A percentile compares a stretch with the other conserved stretches of the same genome.
Conservation (phyloP, 2,113 vertebrate genomes). For the Istiophorus platypterus region DNA sequence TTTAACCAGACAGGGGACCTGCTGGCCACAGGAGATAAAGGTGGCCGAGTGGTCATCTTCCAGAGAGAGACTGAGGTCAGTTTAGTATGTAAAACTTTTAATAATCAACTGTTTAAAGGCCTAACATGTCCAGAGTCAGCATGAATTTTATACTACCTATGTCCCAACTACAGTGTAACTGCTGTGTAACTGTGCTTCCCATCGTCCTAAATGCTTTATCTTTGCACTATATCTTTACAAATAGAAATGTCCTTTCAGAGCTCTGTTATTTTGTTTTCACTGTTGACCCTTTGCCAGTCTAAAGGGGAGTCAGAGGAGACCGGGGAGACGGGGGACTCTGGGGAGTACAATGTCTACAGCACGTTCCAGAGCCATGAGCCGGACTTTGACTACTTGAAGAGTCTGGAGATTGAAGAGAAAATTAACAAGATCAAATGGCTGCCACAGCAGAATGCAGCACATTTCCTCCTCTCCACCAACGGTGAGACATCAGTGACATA, state of each 20-base stretch:
- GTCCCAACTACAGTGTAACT: background rate
- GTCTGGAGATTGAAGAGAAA: constrained; percentile 98
- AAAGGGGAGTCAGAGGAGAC: constrained; percentile 91
- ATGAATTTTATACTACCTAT: background rate
- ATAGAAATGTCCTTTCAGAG: constrained; percentile 4
- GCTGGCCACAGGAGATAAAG: constrained; percentile 98
- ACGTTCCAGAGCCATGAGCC: constrained; percentile 99
- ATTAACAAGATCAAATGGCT: constrained; percentile 99
- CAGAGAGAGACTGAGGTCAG: constrained; percentile 96
- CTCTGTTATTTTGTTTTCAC: constrained; percentile 13
- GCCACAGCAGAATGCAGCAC: constrained; percentile 95
- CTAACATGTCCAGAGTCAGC: background rate
- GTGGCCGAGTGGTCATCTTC: constrained; percentile 98
- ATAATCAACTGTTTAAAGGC: background rate
- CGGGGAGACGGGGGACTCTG: constrained; percentile 91
- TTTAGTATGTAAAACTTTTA: background rate
- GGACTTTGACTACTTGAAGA: constrained; percentile 98
- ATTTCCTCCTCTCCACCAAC: constrained; percentile 96
- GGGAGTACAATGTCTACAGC: constrained; percentile 99
- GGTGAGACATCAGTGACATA: constrained; percentile 81
- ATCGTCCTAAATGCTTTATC: background rate
- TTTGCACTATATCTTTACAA: background rate
- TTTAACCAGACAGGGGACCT: constrained; percentile 99
- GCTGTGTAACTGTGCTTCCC: background rate
- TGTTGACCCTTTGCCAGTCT: constrained; percentile 79